Evolutionary conservation across 2,888 invertebrate species (phyloP).

Genomic region (Dynastes tityus): DNA sequence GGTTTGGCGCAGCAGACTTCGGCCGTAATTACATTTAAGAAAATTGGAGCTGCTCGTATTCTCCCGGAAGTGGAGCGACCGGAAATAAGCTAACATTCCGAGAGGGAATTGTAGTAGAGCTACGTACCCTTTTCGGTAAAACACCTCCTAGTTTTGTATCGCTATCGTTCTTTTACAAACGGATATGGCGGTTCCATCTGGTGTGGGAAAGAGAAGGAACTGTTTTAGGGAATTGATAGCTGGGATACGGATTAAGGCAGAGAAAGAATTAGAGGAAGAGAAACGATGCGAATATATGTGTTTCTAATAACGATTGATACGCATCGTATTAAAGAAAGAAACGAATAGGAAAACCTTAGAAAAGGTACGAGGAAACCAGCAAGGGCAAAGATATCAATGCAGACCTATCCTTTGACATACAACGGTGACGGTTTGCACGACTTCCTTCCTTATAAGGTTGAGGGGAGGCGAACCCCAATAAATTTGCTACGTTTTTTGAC

Average conservation of each 20-base stretch:
- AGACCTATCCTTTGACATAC: constrained; percentile 14
- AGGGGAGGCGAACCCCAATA: constrained; percentile 48
- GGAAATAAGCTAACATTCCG: constrained; percentile 64
- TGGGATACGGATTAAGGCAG: too few relatives aligned
- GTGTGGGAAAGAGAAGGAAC: not conserved
- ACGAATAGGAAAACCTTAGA: constrained; percentile 1
- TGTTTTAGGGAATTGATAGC: not conserved
- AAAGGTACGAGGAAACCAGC: not conserved
- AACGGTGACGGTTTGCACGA: constrained; percentile 34
- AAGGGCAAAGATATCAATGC: constrained; percentile 21
- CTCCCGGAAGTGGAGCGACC: constrained; percentile 61
- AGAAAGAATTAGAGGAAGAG: constrained; percentile 40
- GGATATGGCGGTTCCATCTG: constrained; percentile 31
- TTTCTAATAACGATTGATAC: constrained; percentile 44
- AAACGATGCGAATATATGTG: constrained; percentile 43
- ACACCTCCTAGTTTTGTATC: constrained; percentile 60
- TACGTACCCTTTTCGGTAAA: constrained; percentile 7
- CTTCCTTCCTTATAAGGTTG: not conserved
- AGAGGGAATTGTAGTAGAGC: constrained; percentile 55
- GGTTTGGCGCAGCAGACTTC: constrained; percentile 61
- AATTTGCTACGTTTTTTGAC: constrained; percentile 57
- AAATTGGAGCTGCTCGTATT: constrained; percentile 64
- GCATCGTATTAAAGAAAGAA: constrained; percentile 40
- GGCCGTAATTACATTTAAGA: constrained; percentile 66
- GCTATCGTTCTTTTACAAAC: constrained; percentile 54